Evolutionary conservation across 2,113 vertebrate genomes (phyloP).

Genomic region (Albula goreensis): DNA sequence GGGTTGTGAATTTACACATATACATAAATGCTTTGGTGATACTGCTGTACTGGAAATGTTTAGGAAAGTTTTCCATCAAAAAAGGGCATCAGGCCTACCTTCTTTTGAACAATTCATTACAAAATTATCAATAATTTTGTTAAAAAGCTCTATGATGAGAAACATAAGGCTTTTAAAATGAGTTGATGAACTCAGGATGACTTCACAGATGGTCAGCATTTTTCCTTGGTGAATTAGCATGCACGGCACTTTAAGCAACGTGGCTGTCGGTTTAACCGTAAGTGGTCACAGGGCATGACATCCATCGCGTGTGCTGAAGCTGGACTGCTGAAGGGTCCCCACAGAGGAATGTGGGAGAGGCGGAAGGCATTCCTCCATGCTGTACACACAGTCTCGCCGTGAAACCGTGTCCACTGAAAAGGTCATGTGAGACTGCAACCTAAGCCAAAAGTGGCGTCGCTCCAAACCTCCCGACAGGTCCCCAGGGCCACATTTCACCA

Average conservation of each 20-base stretch:
- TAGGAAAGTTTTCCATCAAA: neutral
- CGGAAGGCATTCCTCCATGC: neutral
- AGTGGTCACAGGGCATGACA: neutral
- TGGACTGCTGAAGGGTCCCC: too few relatives aligned
- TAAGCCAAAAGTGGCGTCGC: constrained; percentile 43
- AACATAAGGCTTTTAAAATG: neutral
- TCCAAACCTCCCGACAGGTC: constrained; percentile 48
- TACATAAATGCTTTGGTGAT: neutral
- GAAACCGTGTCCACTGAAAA: constrained; percentile 20
- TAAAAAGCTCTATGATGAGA: neutral
- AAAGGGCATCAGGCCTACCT: neutral
- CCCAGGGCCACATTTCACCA: constrained; percentile 58
- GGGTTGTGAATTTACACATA: neutral
- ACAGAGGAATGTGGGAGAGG: neutral
- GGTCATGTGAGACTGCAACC: constrained; percentile 43
- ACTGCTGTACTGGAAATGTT: neutral
- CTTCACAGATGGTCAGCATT: too few relatives aligned
- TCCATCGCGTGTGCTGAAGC: neutral
- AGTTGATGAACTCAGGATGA: too few relatives aligned
- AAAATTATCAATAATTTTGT: neutral
- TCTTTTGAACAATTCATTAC: neutral
- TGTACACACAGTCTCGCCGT: neutral
- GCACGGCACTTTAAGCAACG: too few relatives aligned
- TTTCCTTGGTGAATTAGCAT: too few relatives aligned
- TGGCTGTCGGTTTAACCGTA: neutral